phyloP scores from a whole-genome alignment of 2,113 vertebrate genomes.

The Isurus oxyrinchus region DNA sequence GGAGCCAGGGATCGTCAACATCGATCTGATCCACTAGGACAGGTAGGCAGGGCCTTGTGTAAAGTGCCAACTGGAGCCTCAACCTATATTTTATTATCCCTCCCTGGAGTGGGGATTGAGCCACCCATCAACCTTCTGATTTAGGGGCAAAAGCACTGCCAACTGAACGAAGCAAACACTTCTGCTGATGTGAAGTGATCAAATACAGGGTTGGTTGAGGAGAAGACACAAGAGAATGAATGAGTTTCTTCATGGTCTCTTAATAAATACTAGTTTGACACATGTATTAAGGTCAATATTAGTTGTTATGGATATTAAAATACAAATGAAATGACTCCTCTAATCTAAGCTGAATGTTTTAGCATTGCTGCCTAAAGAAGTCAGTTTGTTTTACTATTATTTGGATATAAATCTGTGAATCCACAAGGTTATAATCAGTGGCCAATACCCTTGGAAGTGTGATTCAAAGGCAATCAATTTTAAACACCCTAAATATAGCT shows the following conservation, averaged over 20 bases:
- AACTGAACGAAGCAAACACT: background rate
- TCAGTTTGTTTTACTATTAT: slow-evolving; percentile 20
- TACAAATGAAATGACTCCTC: slow-evolving; percentile 8
- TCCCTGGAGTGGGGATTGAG: background rate
- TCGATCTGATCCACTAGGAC: background rate
- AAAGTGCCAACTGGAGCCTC: background rate
- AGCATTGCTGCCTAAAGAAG: background rate
- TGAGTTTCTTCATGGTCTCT: background rate
- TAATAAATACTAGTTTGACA: background rate
- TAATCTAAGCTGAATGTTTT: slow-evolving; percentile 16
- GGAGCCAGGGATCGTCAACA: background rate
- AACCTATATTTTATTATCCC: background rate
- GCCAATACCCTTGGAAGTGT: background rate
- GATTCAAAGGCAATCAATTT: background rate
- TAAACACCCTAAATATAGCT: background rate
- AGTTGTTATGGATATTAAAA: background rate
- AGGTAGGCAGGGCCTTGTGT: background rate
- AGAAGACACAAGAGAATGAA: background rate
- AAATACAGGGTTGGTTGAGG: background rate
- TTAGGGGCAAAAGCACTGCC: background rate
- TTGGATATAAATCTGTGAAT: slow-evolving; percentile 10
- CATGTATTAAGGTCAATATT: background rate
- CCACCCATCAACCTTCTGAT: background rate
- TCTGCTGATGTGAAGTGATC: background rate
- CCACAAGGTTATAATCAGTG: slow-evolving; percentile 30